phyloP scores from a whole-genome alignment of 2,113 vertebrate genomes.

The Polyodon spathula region DNA sequence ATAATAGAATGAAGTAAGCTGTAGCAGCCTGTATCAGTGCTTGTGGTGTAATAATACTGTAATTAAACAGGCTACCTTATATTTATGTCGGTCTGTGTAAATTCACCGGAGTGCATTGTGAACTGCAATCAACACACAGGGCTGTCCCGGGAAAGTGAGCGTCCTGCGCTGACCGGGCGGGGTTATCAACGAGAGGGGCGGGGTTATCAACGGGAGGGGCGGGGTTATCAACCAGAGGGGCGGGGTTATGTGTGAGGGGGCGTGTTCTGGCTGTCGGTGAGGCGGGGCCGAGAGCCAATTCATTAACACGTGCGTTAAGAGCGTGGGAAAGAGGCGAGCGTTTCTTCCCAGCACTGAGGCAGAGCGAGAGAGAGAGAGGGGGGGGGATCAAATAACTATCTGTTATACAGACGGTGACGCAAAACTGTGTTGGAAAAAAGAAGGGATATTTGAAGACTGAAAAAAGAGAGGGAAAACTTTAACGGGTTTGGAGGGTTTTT shows the following conservation, averaged over 20 bases:
- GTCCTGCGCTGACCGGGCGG: background rate
- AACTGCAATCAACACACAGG: background rate
- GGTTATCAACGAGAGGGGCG: conserved; percentile 11
- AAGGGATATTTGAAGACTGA: too few species aligned
- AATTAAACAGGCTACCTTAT: too few species aligned
- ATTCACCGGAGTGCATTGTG: background rate
- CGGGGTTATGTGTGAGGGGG: conserved; percentile 31
- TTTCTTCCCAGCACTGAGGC: conserved; percentile 89
- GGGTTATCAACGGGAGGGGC: background rate
- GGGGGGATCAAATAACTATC: conserved; percentile 62
- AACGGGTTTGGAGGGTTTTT: too few species aligned
- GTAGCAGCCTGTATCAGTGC: too few species aligned
- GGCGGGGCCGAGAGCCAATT: conserved; percentile 78
- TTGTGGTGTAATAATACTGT: too few species aligned
- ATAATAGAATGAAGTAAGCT: background rate
- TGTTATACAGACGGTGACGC: conserved; percentile 38
- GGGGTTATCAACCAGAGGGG: conserved; percentile 28
- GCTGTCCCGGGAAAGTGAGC: background rate
- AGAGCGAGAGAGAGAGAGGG: conserved; percentile 55
- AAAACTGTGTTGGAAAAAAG: conserved; percentile 7
- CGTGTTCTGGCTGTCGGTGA: conserved; percentile 53
- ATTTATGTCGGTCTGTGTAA: too few species aligned
- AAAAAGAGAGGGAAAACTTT: too few species aligned
- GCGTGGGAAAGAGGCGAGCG: conserved; percentile 97
- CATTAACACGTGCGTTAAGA: conserved; percentile 91